phyloP scores from a whole-genome alignment of 2,113 vertebrate genomes.

The Psephotus haematonotus region DNA sequence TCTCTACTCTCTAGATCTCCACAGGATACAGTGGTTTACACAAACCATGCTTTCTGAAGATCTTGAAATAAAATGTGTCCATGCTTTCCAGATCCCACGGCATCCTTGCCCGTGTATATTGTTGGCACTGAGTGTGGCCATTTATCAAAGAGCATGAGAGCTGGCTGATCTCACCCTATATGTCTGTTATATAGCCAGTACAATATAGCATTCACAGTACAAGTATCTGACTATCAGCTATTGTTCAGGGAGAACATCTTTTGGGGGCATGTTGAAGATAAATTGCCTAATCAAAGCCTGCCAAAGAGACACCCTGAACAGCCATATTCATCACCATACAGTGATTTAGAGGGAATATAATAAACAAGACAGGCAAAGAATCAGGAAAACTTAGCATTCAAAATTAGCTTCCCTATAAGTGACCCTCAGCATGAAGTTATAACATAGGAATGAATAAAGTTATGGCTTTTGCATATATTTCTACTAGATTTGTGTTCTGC shows the following conservation, averaged over 20 bases:
- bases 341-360: neutral
- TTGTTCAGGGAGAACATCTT: neutral
- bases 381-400: neutral
- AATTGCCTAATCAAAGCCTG: conserved; percentile 33
- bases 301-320: neutral
- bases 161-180: neutral
- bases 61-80: neutral
- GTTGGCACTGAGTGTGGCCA: neutral
- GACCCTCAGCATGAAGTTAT: neutral
- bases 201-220: neutral
- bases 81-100: neutral
- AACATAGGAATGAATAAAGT: neutral
- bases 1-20: neutral
- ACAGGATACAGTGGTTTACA: neutral
- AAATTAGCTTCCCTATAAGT: neutral
- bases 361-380: neutral
- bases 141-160: neutral
- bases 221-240: neutral
- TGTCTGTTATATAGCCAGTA: neutral
- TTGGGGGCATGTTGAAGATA: neutral
- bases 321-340: neutral
- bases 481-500: neutral
- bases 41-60: neutral
- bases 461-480: neutral
- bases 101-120: neutral